Conservation (phyloP, 1,140 invertebrate genomes). For the Drosophila rhopaloa region DNA sequence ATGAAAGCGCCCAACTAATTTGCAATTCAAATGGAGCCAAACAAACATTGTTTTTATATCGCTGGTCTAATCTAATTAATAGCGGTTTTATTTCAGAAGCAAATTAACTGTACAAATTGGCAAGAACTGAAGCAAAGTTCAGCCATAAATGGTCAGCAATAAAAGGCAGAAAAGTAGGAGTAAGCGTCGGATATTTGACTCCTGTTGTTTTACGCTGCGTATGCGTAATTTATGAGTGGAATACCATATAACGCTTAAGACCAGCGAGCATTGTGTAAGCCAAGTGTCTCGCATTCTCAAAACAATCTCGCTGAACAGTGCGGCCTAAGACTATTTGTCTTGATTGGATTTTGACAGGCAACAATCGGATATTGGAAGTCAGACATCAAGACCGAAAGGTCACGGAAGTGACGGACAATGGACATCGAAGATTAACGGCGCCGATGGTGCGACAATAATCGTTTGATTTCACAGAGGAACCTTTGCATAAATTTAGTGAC, state of each 20-base stretch:
- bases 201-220: conserved; percentile 26
- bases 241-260: conserved; percentile 24
- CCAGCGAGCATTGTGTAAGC: conserved; percentile 46
- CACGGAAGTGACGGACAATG: conserved; percentile 63
- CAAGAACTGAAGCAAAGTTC: conserved; percentile 18
- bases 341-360: conserved; percentile 55
- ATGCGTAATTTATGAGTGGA: conserved; percentile 65
- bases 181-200: conserved; percentile 6
- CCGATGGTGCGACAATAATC: conserved; percentile 65
- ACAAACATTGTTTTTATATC: conserved; percentile 45
- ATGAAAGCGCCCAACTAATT: conserved; percentile 34
- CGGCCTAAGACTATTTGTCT: conserved; percentile 37
- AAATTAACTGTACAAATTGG: conserved; percentile 43
- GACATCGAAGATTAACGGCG: conserved; percentile 48
- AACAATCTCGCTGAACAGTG: conserved; percentile 23
- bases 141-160: conserved; percentile 10
- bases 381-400: conserved; percentile 59
- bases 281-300: conserved; percentile 54
- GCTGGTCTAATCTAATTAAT: conserved; percentile 48
- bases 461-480: conserved; percentile 56
- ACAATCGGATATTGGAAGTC: conserved; percentile 54
- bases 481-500: conserved; percentile 56
- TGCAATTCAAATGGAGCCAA: conserved; percentile 42
- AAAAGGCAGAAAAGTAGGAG: conserved; percentile 3
- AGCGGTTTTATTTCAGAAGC: conserved; percentile 33